Evolutionary conservation across 2,797 vertebrate genomes (phyloP).

Genomic region (Chelidonichthys spinosus): DNA sequence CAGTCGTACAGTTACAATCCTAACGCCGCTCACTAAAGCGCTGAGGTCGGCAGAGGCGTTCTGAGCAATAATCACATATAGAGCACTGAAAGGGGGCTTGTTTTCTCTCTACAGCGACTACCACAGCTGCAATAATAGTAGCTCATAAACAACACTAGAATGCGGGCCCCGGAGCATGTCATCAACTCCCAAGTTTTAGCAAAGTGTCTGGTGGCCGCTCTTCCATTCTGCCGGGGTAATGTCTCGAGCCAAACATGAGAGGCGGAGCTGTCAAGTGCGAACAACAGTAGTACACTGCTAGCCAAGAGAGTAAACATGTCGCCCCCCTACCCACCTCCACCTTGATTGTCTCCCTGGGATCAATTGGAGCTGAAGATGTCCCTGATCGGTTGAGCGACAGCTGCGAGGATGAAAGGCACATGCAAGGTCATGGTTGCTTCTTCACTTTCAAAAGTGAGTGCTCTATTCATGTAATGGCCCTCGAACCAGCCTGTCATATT

Average conservation of each 20-base stretch:
- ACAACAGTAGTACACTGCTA: slow-evolving; percentile 45
- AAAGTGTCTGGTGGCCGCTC: slow-evolving; percentile 27
- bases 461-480: slow-evolving; percentile 61
- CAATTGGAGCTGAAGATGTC: slow-evolving; percentile 71
- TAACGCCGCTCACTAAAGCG: not conserved
- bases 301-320: slow-evolving; percentile 50
- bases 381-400: slow-evolving; percentile 62
- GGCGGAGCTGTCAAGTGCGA: slow-evolving; percentile 45
- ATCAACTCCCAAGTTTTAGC: slow-evolving; percentile 48
- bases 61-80: slow-evolving; percentile 9
- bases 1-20: not conserved
- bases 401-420: slow-evolving; percentile 67
- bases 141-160: slow-evolving; percentile 49
- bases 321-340: not conserved
- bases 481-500: slow-evolving; percentile 43
- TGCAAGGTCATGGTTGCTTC: slow-evolving; percentile 59
- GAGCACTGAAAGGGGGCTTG: not conserved
- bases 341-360: slow-evolving; percentile 56
- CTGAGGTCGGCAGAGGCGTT: slow-evolving; percentile 29
- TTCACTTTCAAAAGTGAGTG: slow-evolving; percentile 52
- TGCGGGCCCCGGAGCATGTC: slow-evolving; percentile 40
- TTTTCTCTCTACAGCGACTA: slow-evolving; percentile 20
- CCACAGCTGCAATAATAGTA: slow-evolving; percentile 34
- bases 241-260: slow-evolving; percentile 47
- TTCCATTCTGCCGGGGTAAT: slow-evolving; percentile 43